A percentile compares a stretch with the other conserved stretches of the same genome.
These are phyloP conservation scores for Elephantulus edwardii DNA, from an alignment of 2,113 vertebrate genomes.

Conservation along the genomic window DNA sequence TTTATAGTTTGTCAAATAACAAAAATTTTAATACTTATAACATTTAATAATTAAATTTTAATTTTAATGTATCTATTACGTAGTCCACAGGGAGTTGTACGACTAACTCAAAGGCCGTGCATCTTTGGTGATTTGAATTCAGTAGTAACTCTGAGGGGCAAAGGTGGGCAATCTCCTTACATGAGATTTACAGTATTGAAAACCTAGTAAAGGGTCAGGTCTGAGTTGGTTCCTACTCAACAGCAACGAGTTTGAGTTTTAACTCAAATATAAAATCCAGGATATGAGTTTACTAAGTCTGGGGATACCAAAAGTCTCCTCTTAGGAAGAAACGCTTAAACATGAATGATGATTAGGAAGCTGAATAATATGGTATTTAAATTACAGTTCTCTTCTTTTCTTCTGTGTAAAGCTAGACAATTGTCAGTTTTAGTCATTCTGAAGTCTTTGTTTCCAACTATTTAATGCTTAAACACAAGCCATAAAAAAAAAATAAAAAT, in stretches of 20 bases:
- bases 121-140: too few species aligned
- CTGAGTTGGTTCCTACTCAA: too few species aligned
- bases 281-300: background rate
- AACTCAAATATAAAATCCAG: background rate
- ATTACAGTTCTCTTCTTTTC: background rate
- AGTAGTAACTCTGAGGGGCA: too few species aligned
- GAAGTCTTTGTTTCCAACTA: background rate
- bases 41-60: background rate
- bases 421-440: background rate
- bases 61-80: background rate
- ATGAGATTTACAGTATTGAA: too few species aligned
- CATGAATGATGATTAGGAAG: background rate
- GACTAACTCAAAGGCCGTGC: too few species aligned
- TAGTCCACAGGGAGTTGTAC: too few species aligned
- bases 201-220: too few species aligned
- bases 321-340: background rate
- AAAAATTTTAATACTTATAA: background rate
- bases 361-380: background rate
- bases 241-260: too few species aligned
- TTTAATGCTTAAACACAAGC: background rate
- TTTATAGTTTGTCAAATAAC: background rate
- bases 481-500: too few species aligned
- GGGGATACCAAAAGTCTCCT: background rate
- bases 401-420: background rate
- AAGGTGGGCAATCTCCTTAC: too few species aligned